phyloP scores from a whole-genome alignment of 2,113 vertebrate genomes.

The Rafetus swinhoei region DNA sequence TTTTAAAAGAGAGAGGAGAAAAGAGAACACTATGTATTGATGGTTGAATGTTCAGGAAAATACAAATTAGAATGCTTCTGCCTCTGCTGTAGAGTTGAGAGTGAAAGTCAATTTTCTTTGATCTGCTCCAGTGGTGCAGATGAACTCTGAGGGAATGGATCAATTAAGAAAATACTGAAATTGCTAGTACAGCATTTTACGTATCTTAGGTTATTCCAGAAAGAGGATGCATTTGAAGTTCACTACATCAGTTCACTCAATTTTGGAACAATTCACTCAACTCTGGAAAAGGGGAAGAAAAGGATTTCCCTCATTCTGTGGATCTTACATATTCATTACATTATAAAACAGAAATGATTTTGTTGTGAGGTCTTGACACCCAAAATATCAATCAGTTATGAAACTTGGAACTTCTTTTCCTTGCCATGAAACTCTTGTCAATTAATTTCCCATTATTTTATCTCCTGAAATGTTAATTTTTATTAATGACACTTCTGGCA shows the following conservation, averaged over 20 bases:
- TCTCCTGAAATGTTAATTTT: background rate
- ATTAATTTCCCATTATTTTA: slow-evolving; percentile 1
- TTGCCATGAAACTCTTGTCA: background rate
- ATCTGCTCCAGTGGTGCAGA: slow-evolving; percentile 59
- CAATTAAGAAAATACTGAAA: slow-evolving; percentile 68
- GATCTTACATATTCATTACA: background rate
- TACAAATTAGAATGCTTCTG: slow-evolving; percentile 54
- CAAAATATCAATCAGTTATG: background rate
- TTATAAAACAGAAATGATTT: background rate
- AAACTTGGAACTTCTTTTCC: slow-evolving; percentile 16
- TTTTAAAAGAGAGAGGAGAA: background rate
- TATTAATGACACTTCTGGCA: background rate
- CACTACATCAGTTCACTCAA: no score
- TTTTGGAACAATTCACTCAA: background rate
- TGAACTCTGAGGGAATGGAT: slow-evolving; percentile 59
- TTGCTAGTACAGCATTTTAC: slow-evolving; percentile 36
- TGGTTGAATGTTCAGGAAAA: slow-evolving; percentile 45
- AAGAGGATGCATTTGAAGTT: slow-evolving; percentile 6
- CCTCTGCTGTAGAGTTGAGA: slow-evolving; percentile 35
- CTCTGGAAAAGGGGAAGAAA: background rate
- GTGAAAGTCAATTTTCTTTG: slow-evolving; percentile 55
- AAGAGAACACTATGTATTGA: slow-evolving; percentile 16
- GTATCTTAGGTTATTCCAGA: slow-evolving; percentile 27
- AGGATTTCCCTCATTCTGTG: background rate
- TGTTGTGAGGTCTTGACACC: background rate